Conservation (phyloP, 1,140 invertebrate species). For the Drosophila eugracilis region DNA sequence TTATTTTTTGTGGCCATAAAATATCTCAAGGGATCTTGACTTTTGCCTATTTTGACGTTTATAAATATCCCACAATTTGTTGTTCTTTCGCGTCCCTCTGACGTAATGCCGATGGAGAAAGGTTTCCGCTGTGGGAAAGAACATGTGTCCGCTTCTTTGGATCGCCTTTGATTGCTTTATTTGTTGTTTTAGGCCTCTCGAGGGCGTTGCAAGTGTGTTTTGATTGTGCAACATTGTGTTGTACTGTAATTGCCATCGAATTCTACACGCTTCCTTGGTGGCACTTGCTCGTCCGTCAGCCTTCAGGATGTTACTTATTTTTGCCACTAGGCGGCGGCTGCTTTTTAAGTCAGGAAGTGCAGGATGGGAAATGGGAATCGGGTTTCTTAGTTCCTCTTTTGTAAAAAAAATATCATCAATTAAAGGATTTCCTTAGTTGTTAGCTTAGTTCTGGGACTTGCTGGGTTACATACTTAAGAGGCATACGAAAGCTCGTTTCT, state of each 20-base stretch:
- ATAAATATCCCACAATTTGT: slow-evolving; percentile 81
- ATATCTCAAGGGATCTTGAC: slow-evolving; percentile 60
- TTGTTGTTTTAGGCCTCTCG: slow-evolving; percentile 75
- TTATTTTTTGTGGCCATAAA: slow-evolving; percentile 62
- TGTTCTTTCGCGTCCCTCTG: slow-evolving; percentile 54
- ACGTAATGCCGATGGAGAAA: slow-evolving; percentile 82
- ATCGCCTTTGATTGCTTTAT: slow-evolving; percentile 78
- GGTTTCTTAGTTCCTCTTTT: not conserved
- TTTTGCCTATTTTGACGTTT: slow-evolving; percentile 82
- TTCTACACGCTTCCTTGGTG: slow-evolving; percentile 76
- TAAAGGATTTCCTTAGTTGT: not conserved
- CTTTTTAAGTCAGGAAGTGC: slow-evolving; percentile 29
- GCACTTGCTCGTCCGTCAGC: slow-evolving; percentile 52
- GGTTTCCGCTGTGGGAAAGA: slow-evolving; percentile 70
- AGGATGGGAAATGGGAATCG: slow-evolving; percentile 1
- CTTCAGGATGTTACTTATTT: slow-evolving; percentile 70
- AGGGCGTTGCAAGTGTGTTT: slow-evolving; percentile 79
- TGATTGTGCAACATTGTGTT: slow-evolving; percentile 61
- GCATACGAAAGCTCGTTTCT: too few species aligned
- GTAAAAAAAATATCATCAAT: not conserved
- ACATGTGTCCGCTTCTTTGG: slow-evolving; percentile 61
- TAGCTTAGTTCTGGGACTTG: not conserved
- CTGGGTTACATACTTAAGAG: not conserved
- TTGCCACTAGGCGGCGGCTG: slow-evolving; percentile 7
- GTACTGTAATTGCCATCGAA: slow-evolving; percentile 66